Percentiles rank a stretch among this genome's conserved stretches.
phyloP scores from a whole-genome alignment of 2,888 invertebrate species.

The Allacma fusca region DNA sequence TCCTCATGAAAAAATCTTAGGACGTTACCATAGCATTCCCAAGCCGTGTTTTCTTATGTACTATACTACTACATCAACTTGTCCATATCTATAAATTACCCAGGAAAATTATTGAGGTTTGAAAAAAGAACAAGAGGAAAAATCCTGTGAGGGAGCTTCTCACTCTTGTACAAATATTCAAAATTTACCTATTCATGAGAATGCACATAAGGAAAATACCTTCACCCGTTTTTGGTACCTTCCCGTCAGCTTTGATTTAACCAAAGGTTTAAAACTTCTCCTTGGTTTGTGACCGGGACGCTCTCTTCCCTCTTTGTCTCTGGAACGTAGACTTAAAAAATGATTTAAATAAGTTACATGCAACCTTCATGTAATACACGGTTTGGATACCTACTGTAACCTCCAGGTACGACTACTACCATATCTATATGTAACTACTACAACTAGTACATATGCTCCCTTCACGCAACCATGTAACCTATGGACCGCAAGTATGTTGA shows the following conservation, averaged over 20 bases:
- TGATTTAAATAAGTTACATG: conserved; percentile 35
- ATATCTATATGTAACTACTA: background rate
- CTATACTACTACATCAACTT: background rate
- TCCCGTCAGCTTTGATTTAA: too few species aligned
- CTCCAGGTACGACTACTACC: too few species aligned
- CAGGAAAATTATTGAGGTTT: background rate
- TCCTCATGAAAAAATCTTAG: background rate
- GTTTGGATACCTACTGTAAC: too few species aligned
- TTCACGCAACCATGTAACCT: background rate
- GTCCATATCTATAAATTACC: background rate
- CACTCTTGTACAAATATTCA: conserved; percentile 13
- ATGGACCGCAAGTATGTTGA: conserved; percentile 25
- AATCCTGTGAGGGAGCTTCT: background rate
- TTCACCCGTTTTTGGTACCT: too few species aligned
- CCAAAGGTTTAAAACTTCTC: too few species aligned
- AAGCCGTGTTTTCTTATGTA: background rate
- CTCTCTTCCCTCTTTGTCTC: background rate
- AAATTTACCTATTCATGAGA: conserved; percentile 8
- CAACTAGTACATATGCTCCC: too few species aligned
- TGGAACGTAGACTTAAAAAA: background rate
- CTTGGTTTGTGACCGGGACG: too few species aligned
- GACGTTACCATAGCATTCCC: background rate
- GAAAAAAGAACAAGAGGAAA: conserved; percentile 10
- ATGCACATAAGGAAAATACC: too few species aligned
- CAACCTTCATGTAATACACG: conserved; percentile 10